Percentiles rank a stretch among this genome's conserved stretches.
Evolutionary conservation across 2,797 vertebrate genomes (phyloP).

Genomic region (Intellagama lesueurii): DNA sequence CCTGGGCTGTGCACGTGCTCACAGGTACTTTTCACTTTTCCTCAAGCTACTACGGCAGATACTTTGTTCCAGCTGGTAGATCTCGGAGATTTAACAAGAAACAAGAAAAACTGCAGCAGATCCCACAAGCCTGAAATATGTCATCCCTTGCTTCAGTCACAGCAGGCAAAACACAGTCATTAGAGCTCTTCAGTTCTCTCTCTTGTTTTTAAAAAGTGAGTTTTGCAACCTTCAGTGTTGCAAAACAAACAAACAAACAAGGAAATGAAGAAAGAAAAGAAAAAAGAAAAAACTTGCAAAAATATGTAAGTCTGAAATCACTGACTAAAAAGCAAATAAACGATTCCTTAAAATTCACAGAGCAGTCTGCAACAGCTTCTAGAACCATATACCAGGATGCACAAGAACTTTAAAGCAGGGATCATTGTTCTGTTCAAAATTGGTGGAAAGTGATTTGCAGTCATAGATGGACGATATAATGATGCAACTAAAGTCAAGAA

Average conservation of each 20-base stretch:
- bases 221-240: slow-evolving; percentile 3
- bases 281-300: background rate
- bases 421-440: slow-evolving; percentile 20
- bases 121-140: background rate
- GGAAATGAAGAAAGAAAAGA: background rate
- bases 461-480: slow-evolving; percentile 27
- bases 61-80: background rate
- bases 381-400: slow-evolving; percentile 24
- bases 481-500: slow-evolving; percentile 50
- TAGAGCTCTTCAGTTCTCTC: background rate
- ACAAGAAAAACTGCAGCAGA: background rate
- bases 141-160: background rate
- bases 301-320: slow-evolving; percentile 16
- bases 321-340: slow-evolving; percentile 1
- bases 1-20: background rate
- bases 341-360: slow-evolving; percentile 1
- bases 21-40: background rate
- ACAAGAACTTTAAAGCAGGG: slow-evolving; percentile 50
- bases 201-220: background rate
- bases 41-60: background rate
- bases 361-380: background rate
- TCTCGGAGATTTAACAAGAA: background rate
- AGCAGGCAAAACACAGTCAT: background rate
- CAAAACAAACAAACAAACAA: background rate
- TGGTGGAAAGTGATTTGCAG: background rate